A percentile compares a stretch with the other conserved stretches of the same genome.
phyloP scores from a whole-genome alignment of 2,888 invertebrate species.

The Phrixothrix hirtus region DNA sequence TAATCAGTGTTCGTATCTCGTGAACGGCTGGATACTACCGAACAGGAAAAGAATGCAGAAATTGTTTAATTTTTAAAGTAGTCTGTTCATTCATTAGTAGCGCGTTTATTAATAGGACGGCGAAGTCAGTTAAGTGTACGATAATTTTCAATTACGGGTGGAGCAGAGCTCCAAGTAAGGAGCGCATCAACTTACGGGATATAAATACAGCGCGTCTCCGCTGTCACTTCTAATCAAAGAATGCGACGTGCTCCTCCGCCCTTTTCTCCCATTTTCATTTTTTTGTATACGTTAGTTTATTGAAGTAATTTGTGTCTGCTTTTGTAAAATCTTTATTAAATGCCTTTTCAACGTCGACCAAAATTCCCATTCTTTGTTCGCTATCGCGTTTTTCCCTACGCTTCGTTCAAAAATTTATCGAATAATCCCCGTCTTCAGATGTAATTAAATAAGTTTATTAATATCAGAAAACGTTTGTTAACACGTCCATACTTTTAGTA shows the following conservation, averaged over 20 bases:
- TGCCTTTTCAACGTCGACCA: too few relatives aligned
- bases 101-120: conserved; percentile 26
- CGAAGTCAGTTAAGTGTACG: conserved; percentile 26
- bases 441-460: too few relatives aligned
- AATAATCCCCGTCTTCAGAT: too few relatives aligned
- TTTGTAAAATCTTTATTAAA: too few relatives aligned
- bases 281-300: too few relatives aligned
- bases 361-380: too few relatives aligned
- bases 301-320: too few relatives aligned
- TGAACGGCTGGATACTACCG: background rate
- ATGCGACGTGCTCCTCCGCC: conserved; percentile 16
- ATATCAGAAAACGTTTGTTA: too few relatives aligned
- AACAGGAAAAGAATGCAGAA: background rate
- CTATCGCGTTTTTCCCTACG: too few relatives aligned
- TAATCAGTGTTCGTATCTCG: background rate
- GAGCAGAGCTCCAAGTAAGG: conserved; percentile 31
- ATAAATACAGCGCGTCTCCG: conserved; percentile 31
- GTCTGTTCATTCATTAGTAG: conserved; percentile 23
- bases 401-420: too few relatives aligned
- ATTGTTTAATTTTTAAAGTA: background rate
- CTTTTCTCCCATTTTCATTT: too few relatives aligned
- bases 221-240: conserved; percentile 32
- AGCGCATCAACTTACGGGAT: conserved; percentile 33
- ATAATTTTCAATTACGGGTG: conserved; percentile 31
- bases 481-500: too few relatives aligned